These are phyloP conservation scores for Lutjanus argentimaculatus DNA, from an alignment of 2,797 vertebrate species.

Conservation along the genomic window DNA sequence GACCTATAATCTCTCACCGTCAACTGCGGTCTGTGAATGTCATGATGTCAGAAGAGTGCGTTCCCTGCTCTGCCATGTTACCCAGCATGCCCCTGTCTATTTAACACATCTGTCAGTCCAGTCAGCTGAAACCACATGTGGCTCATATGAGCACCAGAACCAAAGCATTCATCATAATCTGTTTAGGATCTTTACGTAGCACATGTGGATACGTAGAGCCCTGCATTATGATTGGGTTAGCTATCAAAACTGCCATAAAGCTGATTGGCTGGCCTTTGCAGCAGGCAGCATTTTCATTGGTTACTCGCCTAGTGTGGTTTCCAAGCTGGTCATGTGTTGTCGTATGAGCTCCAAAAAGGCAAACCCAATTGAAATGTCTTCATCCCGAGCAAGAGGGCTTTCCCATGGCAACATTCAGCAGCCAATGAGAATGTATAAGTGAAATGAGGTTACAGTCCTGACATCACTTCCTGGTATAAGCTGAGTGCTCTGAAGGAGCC, in stretches of 20 bases:
- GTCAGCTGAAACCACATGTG: conserved; percentile 8
- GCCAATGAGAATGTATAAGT: conserved; percentile 46
- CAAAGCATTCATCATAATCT: conserved; percentile 16
- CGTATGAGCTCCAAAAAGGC: conserved; percentile 2
- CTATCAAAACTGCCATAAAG: background rate
- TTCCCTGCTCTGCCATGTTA: background rate
- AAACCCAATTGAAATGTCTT: conserved; percentile 8
- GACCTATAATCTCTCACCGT: conserved; percentile 18
- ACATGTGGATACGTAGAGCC: conserved; percentile 2
- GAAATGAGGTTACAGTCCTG: conserved; percentile 1
- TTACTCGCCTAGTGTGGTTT: conserved; percentile 6
- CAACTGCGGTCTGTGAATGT: background rate
- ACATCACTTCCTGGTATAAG: conserved; percentile 40
- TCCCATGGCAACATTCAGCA: conserved; percentile 61
- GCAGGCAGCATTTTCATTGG: conserved; percentile 50
- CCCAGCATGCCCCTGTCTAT: background rate
- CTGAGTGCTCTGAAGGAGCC: background rate
- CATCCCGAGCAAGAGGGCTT: conserved; percentile 13
- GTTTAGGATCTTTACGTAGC: background rate
- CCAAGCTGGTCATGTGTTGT: conserved; percentile 5
- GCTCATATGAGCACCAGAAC: background rate
- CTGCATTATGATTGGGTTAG: conserved; percentile 36
- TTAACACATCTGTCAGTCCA: background rate
- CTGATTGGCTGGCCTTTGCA: conserved; percentile 42
- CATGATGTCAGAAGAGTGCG: conserved; percentile 6